phyloP scores from a whole-genome alignment of 1,140 invertebrate species.

The Mya arenaria region DNA sequence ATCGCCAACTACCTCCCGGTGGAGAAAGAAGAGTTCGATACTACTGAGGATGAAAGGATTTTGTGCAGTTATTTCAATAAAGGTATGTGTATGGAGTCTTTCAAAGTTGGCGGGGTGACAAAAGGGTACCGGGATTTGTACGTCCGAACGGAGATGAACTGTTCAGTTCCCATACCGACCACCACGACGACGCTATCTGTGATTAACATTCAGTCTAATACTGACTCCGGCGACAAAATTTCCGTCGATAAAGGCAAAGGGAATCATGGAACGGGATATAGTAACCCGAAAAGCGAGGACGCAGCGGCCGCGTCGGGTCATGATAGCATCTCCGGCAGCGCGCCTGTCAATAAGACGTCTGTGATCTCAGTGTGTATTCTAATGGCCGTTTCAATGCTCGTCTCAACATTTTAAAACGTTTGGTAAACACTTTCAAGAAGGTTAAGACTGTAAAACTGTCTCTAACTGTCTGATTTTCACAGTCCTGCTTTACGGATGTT shows the following conservation, averaged over 20 bases:
- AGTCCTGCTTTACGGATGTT: no score
- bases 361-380: no score
- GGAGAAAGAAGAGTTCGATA: conserved; percentile 30
- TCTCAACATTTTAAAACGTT: no score
- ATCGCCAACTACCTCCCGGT: conserved; percentile 16
- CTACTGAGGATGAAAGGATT: not conserved
- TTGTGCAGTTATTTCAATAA: not conserved
- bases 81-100: conserved; percentile 30
- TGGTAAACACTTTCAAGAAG: no score
- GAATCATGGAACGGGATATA: not conserved
- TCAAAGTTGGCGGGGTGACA: conserved; percentile 20
- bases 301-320: not conserved
- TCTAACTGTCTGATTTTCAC: no score
- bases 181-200: not conserved
- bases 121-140: conserved; percentile 19
- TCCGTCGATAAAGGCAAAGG: no score
- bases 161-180: not conserved
- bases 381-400: no score
- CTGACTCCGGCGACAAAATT: not conserved
- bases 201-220: not conserved
- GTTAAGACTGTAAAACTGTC: no score
- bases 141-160: conserved; percentile 12
- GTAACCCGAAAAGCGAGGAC: not conserved
- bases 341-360: no score
- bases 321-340: not conserved